phyloP scores from a whole-genome alignment of 2,797 vertebrate genomes.

The Rhincodon typus region DNA sequence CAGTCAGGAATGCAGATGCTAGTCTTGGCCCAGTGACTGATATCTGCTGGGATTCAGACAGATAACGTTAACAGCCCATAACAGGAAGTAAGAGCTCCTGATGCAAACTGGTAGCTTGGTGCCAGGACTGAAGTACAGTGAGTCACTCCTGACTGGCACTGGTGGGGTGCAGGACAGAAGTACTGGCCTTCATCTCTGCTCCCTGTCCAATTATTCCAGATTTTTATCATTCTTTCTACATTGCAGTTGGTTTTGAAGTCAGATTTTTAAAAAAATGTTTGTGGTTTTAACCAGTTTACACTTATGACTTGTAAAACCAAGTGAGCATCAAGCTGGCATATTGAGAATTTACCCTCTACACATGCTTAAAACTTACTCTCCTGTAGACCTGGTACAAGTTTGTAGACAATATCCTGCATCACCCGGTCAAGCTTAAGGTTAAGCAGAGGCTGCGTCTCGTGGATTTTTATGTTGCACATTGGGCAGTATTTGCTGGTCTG shows the following conservation, averaged over 20 bases:
- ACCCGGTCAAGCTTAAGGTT: conserved; percentile 95
- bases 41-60: not conserved
- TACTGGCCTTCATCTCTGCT: not conserved
- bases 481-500: conserved; percentile 98
- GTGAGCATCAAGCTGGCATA: not conserved
- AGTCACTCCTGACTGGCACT: not conserved
- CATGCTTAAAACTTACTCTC: conserved; percentile 69
- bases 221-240: not conserved
- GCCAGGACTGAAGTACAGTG: not conserved
- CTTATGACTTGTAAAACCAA: not conserved
- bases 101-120: not conserved
- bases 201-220: not conserved
- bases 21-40: not conserved
- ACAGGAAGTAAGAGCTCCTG: not conserved
- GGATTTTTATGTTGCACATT: conserved; percentile 99
- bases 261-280: not conserved
- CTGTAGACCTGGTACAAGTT: conserved; percentile 91
- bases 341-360: not conserved
- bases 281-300: no score
- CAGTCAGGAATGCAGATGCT: not conserved
- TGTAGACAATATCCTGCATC: conserved; percentile 98
- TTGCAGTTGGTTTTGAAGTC: not conserved
- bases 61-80: not conserved
- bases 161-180: not conserved
- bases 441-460: conserved; percentile 91